phyloP scores from a whole-genome alignment of 2,797 vertebrate genomes.

The Mallotus villosus region DNA sequence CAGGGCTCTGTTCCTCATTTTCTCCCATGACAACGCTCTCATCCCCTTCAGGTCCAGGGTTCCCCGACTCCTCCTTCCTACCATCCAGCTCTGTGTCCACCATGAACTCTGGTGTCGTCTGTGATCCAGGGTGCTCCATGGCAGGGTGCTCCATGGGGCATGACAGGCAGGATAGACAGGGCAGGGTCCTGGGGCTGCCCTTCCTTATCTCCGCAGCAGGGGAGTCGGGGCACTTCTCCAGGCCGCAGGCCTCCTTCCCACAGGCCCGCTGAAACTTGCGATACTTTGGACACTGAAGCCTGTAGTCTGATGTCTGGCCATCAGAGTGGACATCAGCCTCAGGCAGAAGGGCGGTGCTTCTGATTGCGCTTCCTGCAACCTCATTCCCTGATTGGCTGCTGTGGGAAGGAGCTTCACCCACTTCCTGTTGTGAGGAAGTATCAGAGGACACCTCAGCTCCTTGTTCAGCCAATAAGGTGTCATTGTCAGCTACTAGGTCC shows the following conservation, averaged over 20 bases:
- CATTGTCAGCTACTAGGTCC: conserved; percentile 27
- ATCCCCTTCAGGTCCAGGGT: background rate
- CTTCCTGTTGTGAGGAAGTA: conserved; percentile 64
- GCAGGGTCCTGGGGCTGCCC: conserved; percentile 18
- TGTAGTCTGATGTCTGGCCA: conserved; percentile 45
- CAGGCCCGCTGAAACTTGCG: conserved; percentile 92
- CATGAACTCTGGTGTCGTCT: conserved; percentile 6
- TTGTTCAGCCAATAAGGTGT: conserved; percentile 58
- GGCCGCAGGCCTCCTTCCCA: conserved; percentile 62
- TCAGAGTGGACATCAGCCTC: conserved; percentile 16
- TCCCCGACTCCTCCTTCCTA: background rate
- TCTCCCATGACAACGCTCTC: no score
- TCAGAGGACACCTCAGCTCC: conserved; percentile 69
- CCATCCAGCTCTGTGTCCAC: conserved; percentile 10
- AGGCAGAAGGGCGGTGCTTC: conserved; percentile 36
- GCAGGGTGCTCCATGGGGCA: conserved; percentile 30
- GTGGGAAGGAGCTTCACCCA: conserved; percentile 44
- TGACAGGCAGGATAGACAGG: conserved; percentile 28
- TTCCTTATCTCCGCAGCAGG: conserved; percentile 23
- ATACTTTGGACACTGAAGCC: conserved; percentile 86
- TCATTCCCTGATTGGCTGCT: conserved; percentile 44
- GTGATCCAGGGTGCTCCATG: conserved; percentile 16
- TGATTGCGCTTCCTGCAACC: conserved; percentile 43
- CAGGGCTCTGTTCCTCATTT: no score
- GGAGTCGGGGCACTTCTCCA: conserved; percentile 36